A percentile compares a stretch with the other conserved stretches of the same genome.
phyloP scores from a whole-genome alignment of 2,113 vertebrate genomes.

The Tetraodon nigroviridis region DNA sequence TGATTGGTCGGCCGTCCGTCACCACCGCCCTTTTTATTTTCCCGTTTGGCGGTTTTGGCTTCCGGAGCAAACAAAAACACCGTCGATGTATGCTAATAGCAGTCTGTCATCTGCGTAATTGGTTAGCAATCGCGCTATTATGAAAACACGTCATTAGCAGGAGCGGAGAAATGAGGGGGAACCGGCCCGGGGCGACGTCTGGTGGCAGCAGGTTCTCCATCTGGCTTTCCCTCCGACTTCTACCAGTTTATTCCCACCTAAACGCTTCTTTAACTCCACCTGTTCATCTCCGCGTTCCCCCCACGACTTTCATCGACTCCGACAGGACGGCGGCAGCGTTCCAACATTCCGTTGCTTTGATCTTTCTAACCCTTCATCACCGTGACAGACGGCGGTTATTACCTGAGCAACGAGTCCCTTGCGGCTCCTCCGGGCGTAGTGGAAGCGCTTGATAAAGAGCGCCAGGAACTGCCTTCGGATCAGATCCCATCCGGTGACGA shows the following conservation, averaged over 20 bases:
- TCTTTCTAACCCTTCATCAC: slow-evolving; percentile 62
- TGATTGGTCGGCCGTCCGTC: not conserved
- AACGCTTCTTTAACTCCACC: slow-evolving; percentile 10
- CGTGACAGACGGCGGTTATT: slow-evolving; percentile 66
- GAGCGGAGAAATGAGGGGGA: slow-evolving; percentile 37
- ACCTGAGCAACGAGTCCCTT: slow-evolving; percentile 98
- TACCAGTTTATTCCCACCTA: too few relatives aligned
- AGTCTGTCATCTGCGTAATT: slow-evolving; percentile 58
- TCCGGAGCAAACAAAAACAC: slow-evolving; percentile 55
- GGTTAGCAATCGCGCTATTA: slow-evolving; percentile 50
- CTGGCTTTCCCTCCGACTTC: too few relatives aligned
- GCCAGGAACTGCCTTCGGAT: slow-evolving; percentile 91
- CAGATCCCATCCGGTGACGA: slow-evolving; percentile 86
- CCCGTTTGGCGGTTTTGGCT: slow-evolving; percentile 61
- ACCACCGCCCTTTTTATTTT: slow-evolving; percentile 43
- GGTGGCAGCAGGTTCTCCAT: too few relatives aligned
- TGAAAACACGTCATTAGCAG: slow-evolving; percentile 54
- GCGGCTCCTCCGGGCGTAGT: slow-evolving; percentile 89
- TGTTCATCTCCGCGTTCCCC: not conserved
- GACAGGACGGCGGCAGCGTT: not conserved
- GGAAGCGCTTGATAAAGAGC: slow-evolving; percentile 92
- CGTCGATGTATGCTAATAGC: slow-evolving; percentile 55
- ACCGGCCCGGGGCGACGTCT: slow-evolving; percentile 43
- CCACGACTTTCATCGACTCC: too few relatives aligned
- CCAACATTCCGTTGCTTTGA: slow-evolving; percentile 41